Evolutionary conservation across 2,888 invertebrate genomes (phyloP), one percentile per base, ranked within the genome.

Genomic region (Diarsia rubi): DNA sequence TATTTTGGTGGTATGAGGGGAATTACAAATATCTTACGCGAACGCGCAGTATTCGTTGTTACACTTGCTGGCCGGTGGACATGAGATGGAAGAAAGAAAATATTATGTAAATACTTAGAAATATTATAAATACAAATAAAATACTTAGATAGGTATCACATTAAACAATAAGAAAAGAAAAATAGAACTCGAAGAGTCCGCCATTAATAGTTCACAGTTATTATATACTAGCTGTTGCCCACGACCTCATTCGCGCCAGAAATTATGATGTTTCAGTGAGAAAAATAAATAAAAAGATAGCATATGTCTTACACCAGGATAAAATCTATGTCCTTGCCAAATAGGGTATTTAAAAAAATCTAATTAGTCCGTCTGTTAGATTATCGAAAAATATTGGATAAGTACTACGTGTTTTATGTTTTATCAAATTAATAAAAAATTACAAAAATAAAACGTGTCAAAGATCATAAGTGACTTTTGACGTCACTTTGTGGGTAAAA

Each of bases 41-140:
- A 94, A 87, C 54, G 92, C 89, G 94, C 96, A 96, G 94, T 90
- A 93, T 84, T 93, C 93, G 93, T 92, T 93, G 92, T 92, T 91
- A 92, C 94, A 94, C 92, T 93, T 95, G 94, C 96, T 96, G 92
- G 79, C 89, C 90, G 86, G 65, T 52, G 63, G 63, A 78, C 83
- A 86, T 68, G 86, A 77, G 87, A 91, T 91, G 91, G 79, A 94
- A 92, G 88, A 91, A 92, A 92, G 86, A 87, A 86, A 86, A 83
- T 85, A 81, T 37, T 12, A 64, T 75, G 21, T 80, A 78, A 79
- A 79, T 71, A 86, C 44, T 44, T 83, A 79, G 42, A 70, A 73
- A 75, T 70, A 69, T 57, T 47, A 69, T 16, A 64, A 67, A 76
- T 57, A 60, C 45, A 45, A 52, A n/a, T 65, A 76, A 65, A 42